A percentile compares a stretch with the other conserved stretches of the same genome.
Conservation (phyloP, 1,140 invertebrate genomes). For the Caenorhabditis briggsae region DNA sequence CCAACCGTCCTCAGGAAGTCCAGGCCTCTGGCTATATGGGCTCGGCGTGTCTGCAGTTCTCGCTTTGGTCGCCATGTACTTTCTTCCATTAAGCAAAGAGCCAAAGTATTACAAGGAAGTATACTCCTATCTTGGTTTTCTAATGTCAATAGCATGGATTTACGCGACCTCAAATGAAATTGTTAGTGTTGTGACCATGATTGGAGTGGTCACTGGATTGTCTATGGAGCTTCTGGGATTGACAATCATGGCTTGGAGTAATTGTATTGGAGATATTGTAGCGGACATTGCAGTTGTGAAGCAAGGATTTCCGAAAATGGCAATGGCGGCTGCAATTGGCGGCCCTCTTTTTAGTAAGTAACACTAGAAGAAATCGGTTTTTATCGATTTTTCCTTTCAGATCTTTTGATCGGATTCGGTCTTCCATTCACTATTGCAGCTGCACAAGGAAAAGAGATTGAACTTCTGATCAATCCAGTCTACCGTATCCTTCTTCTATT, state of each 20-base stretch:
- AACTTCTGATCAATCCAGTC: constrained; percentile 51
- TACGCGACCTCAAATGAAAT: constrained; percentile 84
- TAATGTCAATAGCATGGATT: constrained; percentile 82
- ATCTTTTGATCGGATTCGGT: constrained; percentile 81
- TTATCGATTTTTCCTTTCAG: constrained; percentile 68
- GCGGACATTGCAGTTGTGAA: constrained; percentile 83
- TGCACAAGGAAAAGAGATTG: constrained; percentile 30
- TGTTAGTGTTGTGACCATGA: constrained; percentile 81
- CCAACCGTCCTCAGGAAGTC: constrained; percentile 46
- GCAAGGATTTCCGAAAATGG: constrained; percentile 83
- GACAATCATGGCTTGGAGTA: constrained; percentile 84
- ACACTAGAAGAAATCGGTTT: background rate
- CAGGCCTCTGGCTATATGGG: constrained; percentile 68
- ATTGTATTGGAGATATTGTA: constrained; percentile 84
- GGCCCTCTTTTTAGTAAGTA: constrained; percentile 82
- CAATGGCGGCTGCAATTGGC: constrained; percentile 84
- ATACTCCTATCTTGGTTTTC: constrained; percentile 82
- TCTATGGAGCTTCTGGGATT: constrained; percentile 82
- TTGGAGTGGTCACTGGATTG: constrained; percentile 73
- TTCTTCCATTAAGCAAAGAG: constrained; percentile 67
- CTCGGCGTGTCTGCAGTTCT: constrained; percentile 69
- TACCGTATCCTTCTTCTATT: constrained; percentile 67
- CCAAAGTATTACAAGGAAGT: constrained; percentile 73
- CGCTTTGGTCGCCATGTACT: constrained; percentile 62
- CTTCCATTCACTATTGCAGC: constrained; percentile 80